These are phyloP conservation scores for Drosophila virilis DNA, from an alignment of 1,140 invertebrate species.

Conservation along the genomic window DNA sequence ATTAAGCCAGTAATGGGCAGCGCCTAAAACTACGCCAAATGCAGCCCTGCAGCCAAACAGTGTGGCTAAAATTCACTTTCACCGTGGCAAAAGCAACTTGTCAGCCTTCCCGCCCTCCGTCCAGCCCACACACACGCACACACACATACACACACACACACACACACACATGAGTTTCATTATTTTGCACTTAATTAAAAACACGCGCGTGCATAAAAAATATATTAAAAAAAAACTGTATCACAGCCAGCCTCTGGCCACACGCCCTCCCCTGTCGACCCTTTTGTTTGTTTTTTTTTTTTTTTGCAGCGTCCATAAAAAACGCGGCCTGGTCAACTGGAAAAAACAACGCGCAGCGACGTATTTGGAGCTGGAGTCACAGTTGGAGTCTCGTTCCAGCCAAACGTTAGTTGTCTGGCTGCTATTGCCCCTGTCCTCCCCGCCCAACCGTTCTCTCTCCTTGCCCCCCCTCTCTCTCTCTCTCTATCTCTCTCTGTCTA, in stretches of 20 bases:
- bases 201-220: slow-evolving; percentile 50
- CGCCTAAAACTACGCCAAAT: slow-evolving; percentile 49
- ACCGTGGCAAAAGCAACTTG: slow-evolving; percentile 4
- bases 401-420: slow-evolving; percentile 25
- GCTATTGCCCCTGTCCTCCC: background rate
- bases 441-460: background rate
- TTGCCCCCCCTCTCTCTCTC: background rate
- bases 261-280: slow-evolving; percentile 9
- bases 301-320: slow-evolving; percentile 8
- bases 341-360: slow-evolving; percentile 65
- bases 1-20: slow-evolving; percentile 64
- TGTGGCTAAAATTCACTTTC: slow-evolving; percentile 43
- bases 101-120: background rate
- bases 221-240: slow-evolving; percentile 43
- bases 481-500: background rate
- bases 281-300: slow-evolving; percentile 15
- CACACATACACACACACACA: background rate
- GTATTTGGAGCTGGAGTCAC: slow-evolving; percentile 38
- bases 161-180: slow-evolving; percentile 44
- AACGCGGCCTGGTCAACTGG: slow-evolving; percentile 75
- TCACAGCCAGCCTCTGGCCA: slow-evolving; percentile 32
- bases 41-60: slow-evolving; percentile 22
- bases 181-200: slow-evolving; percentile 81
- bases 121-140: slow-evolving; percentile 6
- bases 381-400: slow-evolving; percentile 21